Base-by-base conservation (phyloP, 1,140 invertebrate genomes). In the Aphelinus certus region DNA sequence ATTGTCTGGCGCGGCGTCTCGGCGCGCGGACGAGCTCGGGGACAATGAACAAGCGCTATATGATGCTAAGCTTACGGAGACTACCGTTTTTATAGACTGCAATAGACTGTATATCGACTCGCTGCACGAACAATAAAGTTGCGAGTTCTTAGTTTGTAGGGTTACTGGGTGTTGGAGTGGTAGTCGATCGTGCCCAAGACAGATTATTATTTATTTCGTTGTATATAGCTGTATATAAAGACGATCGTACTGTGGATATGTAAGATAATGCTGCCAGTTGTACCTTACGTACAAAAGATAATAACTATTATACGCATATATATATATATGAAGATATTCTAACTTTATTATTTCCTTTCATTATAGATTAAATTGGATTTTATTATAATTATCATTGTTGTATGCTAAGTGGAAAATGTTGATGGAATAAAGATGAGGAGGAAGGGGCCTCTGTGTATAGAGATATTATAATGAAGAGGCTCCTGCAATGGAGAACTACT, bases 211-310 rank as follows among this genome's bases (percentile, higher is more conserved):
- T 85, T 85, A 84, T 85, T 84, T 80, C 51, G 1, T 51, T 84
- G 83, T 86, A 86, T 26, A 84, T 84, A 86, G 43, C 45, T 85
- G 83, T 85, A 84, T 81, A 85, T 84, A 84, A 51, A 26, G 49
- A 26, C 26, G 45, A 48, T 66, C 57, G 65, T 73, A 47, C 71
- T 77, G 71, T 81, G 61, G 71, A 81, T 82, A 74, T 83, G 79
- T 84, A 84, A 79, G 75, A 82, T 82, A 81, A 51, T 58, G 76
- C 79, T 76, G 77, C 75, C 77, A 79, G 69, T 76, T 65, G 65
- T 66, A 68, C 53, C 51, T 43, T 68, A 55, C 61, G 69, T 73
- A 65, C 76, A 77, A 72, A 55, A 70, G 64, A 76, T 79, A 58
- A 65, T 63, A 63, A 9, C n/a, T 7, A 49, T 10, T 49, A 64